Percentiles rank a stretch among this genome's conserved stretches.
Conservation (phyloP, 2,113 vertebrate species). For the Crotophaga sulcirostris region DNA sequence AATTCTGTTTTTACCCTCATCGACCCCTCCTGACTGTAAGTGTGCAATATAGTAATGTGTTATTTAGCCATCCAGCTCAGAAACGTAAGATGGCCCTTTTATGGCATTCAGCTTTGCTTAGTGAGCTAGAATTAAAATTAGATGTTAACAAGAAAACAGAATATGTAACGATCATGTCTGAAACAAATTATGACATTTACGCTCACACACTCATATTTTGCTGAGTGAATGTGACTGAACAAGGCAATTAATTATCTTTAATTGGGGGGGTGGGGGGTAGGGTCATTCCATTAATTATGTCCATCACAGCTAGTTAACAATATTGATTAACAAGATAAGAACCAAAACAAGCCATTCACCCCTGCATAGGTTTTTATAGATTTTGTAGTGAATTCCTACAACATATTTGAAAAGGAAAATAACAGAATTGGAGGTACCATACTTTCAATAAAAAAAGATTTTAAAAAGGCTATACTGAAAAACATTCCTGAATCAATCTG, state of each 20-base stretch:
- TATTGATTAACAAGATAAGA: constrained; percentile 56
- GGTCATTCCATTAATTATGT: constrained; percentile 42
- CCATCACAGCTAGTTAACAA: constrained; percentile 56
- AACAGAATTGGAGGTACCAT: not conserved
- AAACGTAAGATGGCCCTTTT: not conserved
- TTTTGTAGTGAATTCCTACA: not conserved
- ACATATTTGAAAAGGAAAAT: constrained; percentile 11
- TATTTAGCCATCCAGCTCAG: not conserved
- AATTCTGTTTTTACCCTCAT: not conserved
- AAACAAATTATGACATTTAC: constrained; percentile 22
- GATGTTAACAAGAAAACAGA: constrained; percentile 17
- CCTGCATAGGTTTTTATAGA: not conserved
- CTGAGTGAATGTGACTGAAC: not conserved
- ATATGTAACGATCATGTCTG: not conserved
- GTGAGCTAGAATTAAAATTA: not conserved
- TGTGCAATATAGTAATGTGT: not conserved
- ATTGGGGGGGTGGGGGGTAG: not conserved
- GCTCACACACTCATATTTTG: not conserved
- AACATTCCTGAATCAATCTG: constrained; percentile 34
- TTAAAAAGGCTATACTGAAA: not conserved
- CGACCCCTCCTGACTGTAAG: not conserved
- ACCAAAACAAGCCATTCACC: constrained; percentile 12
- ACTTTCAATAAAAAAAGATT: constrained; percentile 1
- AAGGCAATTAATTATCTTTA: constrained; percentile 38
- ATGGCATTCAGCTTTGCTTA: not conserved